These are phyloP conservation scores for Cladopsammia gracilis DNA, from an alignment of 64 coral and sea anemone genomes.

Conservation along the genomic window DNA sequence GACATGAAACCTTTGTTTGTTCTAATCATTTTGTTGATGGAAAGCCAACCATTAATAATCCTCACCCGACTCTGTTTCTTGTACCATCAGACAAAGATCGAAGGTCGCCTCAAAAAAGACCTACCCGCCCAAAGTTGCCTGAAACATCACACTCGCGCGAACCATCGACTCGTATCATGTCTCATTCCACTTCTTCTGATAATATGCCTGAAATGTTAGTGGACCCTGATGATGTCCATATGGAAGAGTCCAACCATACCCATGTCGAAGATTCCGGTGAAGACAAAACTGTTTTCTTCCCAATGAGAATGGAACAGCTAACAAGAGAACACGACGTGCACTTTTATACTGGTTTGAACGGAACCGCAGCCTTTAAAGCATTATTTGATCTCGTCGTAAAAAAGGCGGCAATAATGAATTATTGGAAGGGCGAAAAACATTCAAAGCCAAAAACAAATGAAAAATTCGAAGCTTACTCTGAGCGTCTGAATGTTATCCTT, in stretches of 20 bases:
- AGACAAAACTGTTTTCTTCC: constrained; percentile 1
- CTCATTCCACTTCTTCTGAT: constrained; percentile 12
- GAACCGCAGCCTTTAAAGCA: neutral
- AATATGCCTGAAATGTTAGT: neutral
- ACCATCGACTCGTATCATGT: constrained; percentile 6
- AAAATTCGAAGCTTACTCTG: constrained; percentile 5
- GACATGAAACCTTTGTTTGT: constrained; percentile 47
- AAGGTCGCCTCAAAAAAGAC: constrained; percentile 36
- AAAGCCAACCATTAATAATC: constrained; percentile 50
- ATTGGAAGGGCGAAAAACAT: constrained; percentile 32
- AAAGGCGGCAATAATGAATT: constrained; percentile 11
- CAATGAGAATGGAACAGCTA: constrained; percentile 22
- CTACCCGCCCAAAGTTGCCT: constrained; percentile 26
- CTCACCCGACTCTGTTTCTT: constrained; percentile 54
- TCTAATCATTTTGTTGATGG: constrained; percentile 74
- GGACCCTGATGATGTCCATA: constrained; percentile 24
- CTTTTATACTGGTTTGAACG: constrained; percentile 30
- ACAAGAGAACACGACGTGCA: constrained; percentile 36
- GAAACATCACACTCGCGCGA: constrained; percentile 15
- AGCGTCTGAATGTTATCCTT: neutral
- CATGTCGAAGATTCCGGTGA: neutral
- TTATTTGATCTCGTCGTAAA: constrained; percentile 25
- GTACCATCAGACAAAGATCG: constrained; percentile 32
- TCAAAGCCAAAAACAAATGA: neutral
- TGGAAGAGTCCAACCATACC: constrained; percentile 11